Base-by-base conservation (phyloP, 2,888 invertebrate species). In the Ophonus ardosiacus region DNA sequence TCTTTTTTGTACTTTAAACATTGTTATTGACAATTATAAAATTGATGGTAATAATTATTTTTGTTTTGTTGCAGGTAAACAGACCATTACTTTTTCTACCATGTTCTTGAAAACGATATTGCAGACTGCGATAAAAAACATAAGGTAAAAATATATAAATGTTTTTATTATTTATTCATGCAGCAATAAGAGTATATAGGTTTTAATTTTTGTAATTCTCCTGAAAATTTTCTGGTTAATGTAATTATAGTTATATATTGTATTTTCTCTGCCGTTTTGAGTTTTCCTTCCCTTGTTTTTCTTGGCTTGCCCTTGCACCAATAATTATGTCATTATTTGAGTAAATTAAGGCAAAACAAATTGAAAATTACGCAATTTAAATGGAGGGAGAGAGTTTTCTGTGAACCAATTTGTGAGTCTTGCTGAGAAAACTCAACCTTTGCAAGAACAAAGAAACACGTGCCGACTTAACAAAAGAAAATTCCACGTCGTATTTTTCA, bases 401-500 rank as follows among this genome's bases (percentile, higher is more conserved):
- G 10, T 51, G 43, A 51, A 51, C 43, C 43, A 51, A 51, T 51
- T 51, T 51, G 43, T 51, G 43, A 51, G 13, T 51, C 43, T 31
- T 31, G 31, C 31, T 51, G 43, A 51, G 43, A 51, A 51, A 51
- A 51, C 43, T 51, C 43, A 51, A 51, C 43, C 43, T 51, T 13
- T 51, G 43, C 43, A 74, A 74, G 71, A 74, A 74, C 71, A 74
- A 74, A 74, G 71, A 74, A 68, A 74, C 71, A 74, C 71, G 71
- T 74, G 71, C 43, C 71, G 71, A 31, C 13, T 63, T 51, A 74
- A 74, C 71, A 74, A 74, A 74, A 51, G 71, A 74, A 74, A 51
- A 74, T 5, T 51, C 13, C 43, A 6, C 1, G 8, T 10, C 43
- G 43, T 51, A 51, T 51, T 51, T 51, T 51, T 51, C 43, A 51